Evolutionary conservation across 2,113 vertebrate genomes (phyloP).

Genomic region (Rhegmatorhina hoffmannsi): DNA sequence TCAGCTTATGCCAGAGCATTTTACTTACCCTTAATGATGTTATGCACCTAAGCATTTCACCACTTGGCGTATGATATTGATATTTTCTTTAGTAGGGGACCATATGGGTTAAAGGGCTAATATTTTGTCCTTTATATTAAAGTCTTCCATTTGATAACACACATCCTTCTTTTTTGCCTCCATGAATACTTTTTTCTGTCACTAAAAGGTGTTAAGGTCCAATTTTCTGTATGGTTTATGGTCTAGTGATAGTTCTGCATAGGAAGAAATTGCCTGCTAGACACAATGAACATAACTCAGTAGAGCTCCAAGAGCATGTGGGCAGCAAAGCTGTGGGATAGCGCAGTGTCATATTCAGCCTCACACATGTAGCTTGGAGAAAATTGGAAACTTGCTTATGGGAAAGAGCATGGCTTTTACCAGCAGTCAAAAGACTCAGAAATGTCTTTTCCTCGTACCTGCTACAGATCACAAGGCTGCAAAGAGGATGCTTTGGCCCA

Average conservation of each 20-base stretch:
- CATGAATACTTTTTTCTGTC: background rate
- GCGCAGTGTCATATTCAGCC: background rate
- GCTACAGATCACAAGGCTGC: background rate
- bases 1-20: background rate
- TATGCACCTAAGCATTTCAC: background rate
- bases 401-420: background rate
- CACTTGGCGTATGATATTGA: background rate
- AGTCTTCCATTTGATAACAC: background rate
- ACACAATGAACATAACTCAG: background rate
- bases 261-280: background rate
- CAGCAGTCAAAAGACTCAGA: background rate
- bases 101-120: background rate
- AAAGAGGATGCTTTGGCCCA: background rate
- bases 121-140: background rate
- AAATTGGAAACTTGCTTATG: background rate
- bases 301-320: background rate
- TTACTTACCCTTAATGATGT: background rate
- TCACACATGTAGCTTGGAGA: background rate
- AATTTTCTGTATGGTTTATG: background rate
- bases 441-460: background rate
- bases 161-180: background rate
- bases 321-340: background rate
- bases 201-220: background rate
- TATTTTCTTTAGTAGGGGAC: background rate
- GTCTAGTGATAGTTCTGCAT: background rate